Conservation (phyloP, 2,888 invertebrate genomes). For the Ditula angustiorana region DNA sequence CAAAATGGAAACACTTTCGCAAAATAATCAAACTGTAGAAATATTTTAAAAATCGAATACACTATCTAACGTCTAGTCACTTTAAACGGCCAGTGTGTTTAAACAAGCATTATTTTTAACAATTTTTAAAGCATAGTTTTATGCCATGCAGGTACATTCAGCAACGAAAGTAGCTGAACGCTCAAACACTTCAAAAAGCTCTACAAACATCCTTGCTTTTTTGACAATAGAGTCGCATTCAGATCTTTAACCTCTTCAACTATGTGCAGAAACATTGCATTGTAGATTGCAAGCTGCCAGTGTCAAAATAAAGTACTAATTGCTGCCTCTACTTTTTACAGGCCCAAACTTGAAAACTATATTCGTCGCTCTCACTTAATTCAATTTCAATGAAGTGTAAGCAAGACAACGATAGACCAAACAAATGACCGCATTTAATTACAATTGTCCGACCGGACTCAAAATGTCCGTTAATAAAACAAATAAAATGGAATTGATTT, state of each 20-base stretch:
- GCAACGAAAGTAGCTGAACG: too few species aligned
- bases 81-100: neutral
- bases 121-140: too few species aligned
- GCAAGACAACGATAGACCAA: neutral
- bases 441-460: constrained; percentile 29
- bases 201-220: too few species aligned
- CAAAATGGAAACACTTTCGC: neutral
- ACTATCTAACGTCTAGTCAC: neutral
- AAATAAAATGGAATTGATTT: constrained; percentile 38
- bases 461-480: constrained; percentile 34
- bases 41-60: neutral
- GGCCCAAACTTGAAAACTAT: neutral
- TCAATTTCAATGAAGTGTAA: neutral
- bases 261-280: neutral
- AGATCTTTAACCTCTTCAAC: too few species aligned
- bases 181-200: too few species aligned
- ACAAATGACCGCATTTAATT: constrained; percentile 28
- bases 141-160: too few species aligned
- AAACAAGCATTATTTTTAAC: neutral
- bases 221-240: too few species aligned
- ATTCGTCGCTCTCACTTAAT: neutral
- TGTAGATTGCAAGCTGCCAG: neutral
- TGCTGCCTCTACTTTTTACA: neutral
- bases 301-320: constrained; percentile 4
- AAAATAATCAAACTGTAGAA: neutral